Evolutionary conservation across 2,797 vertebrate genomes (phyloP).

Genomic region (Podarcis siculus): DNA sequence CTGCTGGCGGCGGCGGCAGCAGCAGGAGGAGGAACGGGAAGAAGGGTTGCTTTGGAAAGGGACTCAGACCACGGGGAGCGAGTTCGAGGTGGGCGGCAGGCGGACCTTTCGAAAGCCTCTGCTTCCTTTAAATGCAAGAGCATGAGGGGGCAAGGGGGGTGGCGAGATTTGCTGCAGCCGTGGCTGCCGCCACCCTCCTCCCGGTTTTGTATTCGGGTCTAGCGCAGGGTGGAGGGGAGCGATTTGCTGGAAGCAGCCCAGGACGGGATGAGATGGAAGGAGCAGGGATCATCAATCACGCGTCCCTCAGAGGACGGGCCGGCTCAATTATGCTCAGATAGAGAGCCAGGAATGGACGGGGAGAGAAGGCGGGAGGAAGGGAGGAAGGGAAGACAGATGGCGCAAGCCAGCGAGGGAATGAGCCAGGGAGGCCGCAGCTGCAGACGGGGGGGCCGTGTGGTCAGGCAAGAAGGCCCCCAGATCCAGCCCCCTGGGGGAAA

Average conservation of each 20-base stretch:
- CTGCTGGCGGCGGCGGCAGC: not conserved
- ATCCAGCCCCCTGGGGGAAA: too few relatives aligned
- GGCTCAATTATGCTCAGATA: not conserved
- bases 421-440: too few relatives aligned
- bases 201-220: not conserved
- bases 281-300: not conserved
- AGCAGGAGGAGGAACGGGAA: too few relatives aligned
- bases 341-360: not conserved
- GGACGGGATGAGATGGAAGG: not conserved
- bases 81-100: not conserved
- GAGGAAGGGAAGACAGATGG: not conserved
- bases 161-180: not conserved
- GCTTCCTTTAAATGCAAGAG: not conserved
- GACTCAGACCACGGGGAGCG: not conserved
- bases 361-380: accelerated
- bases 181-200: not conserved
- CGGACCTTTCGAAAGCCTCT: too few relatives aligned
- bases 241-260: not conserved
- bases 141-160: too few relatives aligned
- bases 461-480: too few relatives aligned
- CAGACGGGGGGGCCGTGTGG: not conserved
- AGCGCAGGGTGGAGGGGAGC: accelerated
- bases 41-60: too few relatives aligned
- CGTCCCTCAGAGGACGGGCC: not conserved
- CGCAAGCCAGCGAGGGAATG: accelerated